Evolutionary conservation across 2,888 invertebrate genomes (phyloP).

Genomic region (Stenchaetothrips biformis): DNA sequence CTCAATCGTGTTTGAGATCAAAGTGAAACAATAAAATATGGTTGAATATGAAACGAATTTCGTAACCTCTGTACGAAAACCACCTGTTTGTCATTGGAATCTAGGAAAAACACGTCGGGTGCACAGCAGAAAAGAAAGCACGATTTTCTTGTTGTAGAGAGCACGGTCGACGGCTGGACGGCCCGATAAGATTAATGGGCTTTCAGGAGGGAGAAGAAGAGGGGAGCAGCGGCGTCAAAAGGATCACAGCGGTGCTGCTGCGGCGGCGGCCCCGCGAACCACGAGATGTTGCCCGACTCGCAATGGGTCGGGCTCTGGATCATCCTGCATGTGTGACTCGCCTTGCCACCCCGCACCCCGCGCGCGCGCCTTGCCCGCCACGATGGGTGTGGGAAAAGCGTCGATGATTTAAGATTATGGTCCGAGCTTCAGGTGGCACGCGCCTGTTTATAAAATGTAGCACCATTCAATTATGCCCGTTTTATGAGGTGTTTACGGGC

Average conservation of each 20-base stretch:
- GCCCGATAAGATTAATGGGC: conserved; percentile 13
- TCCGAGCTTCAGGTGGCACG: not conserved
- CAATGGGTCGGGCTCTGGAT: not conserved
- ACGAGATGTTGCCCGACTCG: not conserved
- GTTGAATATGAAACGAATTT: not conserved
- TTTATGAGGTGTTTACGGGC: conserved; percentile 24
- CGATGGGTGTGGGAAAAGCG: conserved; percentile 5
- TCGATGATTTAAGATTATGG: conserved; percentile 23
- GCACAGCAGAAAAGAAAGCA: conserved; percentile 3
- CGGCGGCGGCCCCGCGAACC: not conserved
- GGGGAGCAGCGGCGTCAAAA: conserved; percentile 15
- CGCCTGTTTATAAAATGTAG: conserved; percentile 18
- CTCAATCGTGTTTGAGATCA: not conserved
- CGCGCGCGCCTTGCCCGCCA: not conserved
- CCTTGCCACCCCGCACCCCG: not conserved
- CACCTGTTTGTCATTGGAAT: too few relatives aligned
- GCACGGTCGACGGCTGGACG: not conserved
- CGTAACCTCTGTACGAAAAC: too few relatives aligned
- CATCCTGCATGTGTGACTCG: not conserved
- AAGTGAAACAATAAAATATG: conserved; percentile 25
- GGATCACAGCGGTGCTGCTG: not conserved
- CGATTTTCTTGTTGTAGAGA: not conserved
- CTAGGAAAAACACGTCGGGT: too few relatives aligned
- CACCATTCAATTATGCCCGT: conserved; percentile 18
- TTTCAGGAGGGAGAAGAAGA: not conserved